These are phyloP conservation scores for Malacoctenus gilli DNA, from an alignment of 2,797 vertebrate species.

Conservation along the genomic window DNA sequence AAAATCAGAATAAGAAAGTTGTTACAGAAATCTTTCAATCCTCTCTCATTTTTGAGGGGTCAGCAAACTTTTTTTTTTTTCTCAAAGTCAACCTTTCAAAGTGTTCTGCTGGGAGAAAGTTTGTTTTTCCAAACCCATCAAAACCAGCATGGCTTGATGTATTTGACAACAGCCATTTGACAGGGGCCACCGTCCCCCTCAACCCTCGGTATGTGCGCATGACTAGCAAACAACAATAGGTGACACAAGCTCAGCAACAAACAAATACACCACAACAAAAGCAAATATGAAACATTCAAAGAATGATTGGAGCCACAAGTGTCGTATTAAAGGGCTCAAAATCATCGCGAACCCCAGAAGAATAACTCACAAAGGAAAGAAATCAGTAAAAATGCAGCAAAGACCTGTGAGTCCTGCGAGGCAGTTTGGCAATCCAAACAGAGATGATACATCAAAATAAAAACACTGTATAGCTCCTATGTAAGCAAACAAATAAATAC, in stretches of 20 bases:
- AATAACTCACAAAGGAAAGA: too few relatives aligned
- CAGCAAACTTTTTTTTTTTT: too few relatives aligned
- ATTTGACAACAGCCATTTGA: constrained; percentile 28
- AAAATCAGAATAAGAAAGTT: too few relatives aligned
- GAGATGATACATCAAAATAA: constrained; percentile 43
- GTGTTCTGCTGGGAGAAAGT: constrained; percentile 8
- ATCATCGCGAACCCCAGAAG: background rate
- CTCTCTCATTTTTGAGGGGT: too few relatives aligned
- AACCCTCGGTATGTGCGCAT: constrained; percentile 1
- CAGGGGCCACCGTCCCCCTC: constrained; percentile 11
- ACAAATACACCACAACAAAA: constrained; percentile 4
- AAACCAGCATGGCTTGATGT: constrained; percentile 16
- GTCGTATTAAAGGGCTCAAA: background rate
- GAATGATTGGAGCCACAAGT: constrained; percentile 2
- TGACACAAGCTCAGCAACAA: too few relatives aligned
- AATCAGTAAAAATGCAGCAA: background rate
- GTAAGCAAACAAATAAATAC: too few relatives aligned
- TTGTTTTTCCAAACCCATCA: constrained; percentile 34
- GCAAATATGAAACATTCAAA: constrained; percentile 14
- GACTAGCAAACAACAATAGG: too few relatives aligned
- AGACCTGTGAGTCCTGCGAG: constrained; percentile 7
- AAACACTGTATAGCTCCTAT: too few relatives aligned
- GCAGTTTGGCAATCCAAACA: constrained; percentile 7
- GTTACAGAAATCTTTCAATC: too few relatives aligned
- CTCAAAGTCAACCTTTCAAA: constrained; percentile 13